These are phyloP conservation scores for Pegoplata infirma DNA, from an alignment of 2,888 invertebrate genomes.

Conservation along the genomic window DNA sequence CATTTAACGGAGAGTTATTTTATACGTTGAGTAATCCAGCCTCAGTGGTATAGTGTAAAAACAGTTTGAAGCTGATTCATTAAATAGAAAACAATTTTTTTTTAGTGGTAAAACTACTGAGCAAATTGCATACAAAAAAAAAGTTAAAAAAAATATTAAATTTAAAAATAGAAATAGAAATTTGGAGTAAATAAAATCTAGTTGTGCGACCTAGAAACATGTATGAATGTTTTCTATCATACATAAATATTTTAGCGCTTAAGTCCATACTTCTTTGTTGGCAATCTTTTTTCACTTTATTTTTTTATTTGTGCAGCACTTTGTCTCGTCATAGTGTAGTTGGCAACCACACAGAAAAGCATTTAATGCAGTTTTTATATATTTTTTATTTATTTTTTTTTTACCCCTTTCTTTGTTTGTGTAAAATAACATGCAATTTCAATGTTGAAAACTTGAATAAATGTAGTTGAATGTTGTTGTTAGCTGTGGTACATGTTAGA, in stretches of 20 bases:
- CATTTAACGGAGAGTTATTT: too few relatives aligned
- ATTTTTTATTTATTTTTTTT: too few relatives aligned
- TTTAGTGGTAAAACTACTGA: too few relatives aligned
- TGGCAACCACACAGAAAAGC: slow-evolving; percentile 40
- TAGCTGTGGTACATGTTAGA: slow-evolving; percentile 13
- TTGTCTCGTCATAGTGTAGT: slow-evolving; percentile 10
- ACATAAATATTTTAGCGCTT: neutral
- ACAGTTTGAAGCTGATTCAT: too few relatives aligned
- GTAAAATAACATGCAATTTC: slow-evolving; percentile 28
- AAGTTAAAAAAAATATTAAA: too few relatives aligned
- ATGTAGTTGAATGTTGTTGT: slow-evolving; percentile 27
- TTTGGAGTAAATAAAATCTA: neutral
- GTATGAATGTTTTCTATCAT: neutral
- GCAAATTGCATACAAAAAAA: too few relatives aligned
- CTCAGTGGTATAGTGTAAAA: too few relatives aligned
- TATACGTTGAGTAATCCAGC: too few relatives aligned
- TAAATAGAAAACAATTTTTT: too few relatives aligned
- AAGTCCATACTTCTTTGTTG: slow-evolving; percentile 26
- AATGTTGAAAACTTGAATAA: slow-evolving; percentile 50
- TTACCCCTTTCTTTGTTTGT: neutral
- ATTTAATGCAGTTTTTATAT: slow-evolving; percentile 26
- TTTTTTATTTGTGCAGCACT: neutral
- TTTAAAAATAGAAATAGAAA: too few relatives aligned
- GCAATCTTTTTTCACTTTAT: neutral
- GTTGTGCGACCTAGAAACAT: neutral